phyloP scores from a whole-genome alignment of 23 tunicate species.

The Ciona savignyi region DNA sequence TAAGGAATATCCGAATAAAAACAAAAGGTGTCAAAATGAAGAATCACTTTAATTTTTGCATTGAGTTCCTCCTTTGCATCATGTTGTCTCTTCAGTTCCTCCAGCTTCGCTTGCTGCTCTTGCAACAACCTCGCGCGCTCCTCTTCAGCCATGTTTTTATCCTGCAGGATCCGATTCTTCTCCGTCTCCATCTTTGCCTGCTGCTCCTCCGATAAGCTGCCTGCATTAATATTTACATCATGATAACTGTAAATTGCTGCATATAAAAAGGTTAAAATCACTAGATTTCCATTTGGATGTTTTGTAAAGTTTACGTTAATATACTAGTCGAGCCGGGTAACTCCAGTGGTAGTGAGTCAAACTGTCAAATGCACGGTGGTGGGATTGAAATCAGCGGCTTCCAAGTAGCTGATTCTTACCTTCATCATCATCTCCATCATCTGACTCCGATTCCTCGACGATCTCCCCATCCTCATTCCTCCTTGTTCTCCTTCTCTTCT shows the following conservation, averaged over 20 bases:
- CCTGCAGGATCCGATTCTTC: slow-evolving; percentile 72
- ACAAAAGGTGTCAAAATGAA: too few species aligned
- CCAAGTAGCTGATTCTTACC: too few species aligned
- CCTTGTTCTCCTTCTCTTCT: slow-evolving; percentile 22
- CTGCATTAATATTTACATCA: slow-evolving; percentile 11
- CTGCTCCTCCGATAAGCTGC: slow-evolving; percentile 57
- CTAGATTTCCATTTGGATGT: too few species aligned
- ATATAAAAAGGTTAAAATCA: too few species aligned
- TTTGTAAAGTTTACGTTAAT: too few species aligned
- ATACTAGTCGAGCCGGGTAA: too few species aligned
- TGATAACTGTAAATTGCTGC: too few species aligned
- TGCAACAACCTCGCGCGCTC: slow-evolving; percentile 62
- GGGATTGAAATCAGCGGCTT: too few species aligned
- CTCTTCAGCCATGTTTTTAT: slow-evolving; percentile 82
- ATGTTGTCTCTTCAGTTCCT: slow-evolving; percentile 54
- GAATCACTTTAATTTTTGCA: slow-evolving; percentile 66
- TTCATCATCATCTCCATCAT: slow-evolving; percentile 44
- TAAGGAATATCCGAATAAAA: too few species aligned
- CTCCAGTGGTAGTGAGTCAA: too few species aligned
- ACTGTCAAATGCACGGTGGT: too few species aligned
- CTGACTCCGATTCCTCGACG: slow-evolving; percentile 37
- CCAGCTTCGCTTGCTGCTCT: slow-evolving; percentile 53
- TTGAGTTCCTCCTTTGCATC: slow-evolving; percentile 52
- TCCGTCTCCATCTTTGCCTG: slow-evolving; percentile 68
- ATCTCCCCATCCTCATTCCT: slow-evolving; percentile 25